Evolutionary conservation across 53 echinoderm and acorn worm species (phyloP), one percentile per base, ranked within the genome.

Genomic region (Echinometra lucunter): DNA sequence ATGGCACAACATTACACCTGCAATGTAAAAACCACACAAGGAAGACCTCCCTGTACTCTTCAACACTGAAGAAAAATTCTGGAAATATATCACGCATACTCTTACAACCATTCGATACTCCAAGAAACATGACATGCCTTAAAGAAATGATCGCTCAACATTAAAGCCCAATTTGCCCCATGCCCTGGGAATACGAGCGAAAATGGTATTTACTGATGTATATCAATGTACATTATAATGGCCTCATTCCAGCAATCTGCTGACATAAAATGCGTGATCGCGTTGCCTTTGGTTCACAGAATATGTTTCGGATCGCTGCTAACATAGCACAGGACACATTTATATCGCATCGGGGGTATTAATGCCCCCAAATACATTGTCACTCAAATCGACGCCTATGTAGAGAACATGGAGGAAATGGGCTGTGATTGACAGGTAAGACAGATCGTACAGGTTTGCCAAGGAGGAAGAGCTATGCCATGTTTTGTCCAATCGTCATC

Each of bases 281-380:
- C 30, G 85, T 49, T 85, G 85, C 85, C 49, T 85, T 85, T 49
- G 45, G 35, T 49, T 85, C 45, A 47, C 47, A n/a, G 49, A 85
- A 85, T 78, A 40, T 49, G 85, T 85, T 49, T 85, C n/a, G 85
- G 85, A 85, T 85, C 85, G 28, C 85, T 85, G 81, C 81, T 81
- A 81, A 81, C 81, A 81, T 81, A 47, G 85, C 85, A 49, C 28
- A 49, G 85, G 85, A 28, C 47, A 85, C 85, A 47, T 85, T 85
- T 49, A 85, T 27, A 78, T 40, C 38, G 38, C 23, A 78, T 78
- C 19, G 42, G 85, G 85, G 85, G 85, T 27, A 47, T 47, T 28
- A 27, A 85, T 85, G 13, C 45, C 85, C 85, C 85, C 85, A 13
- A 47, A 27, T 35, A 28, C 85, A 85, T 85, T 85, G 85, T 85